Base-by-base conservation (phyloP, 2,888 invertebrate species). In the Apodemia hepburni region DNA sequence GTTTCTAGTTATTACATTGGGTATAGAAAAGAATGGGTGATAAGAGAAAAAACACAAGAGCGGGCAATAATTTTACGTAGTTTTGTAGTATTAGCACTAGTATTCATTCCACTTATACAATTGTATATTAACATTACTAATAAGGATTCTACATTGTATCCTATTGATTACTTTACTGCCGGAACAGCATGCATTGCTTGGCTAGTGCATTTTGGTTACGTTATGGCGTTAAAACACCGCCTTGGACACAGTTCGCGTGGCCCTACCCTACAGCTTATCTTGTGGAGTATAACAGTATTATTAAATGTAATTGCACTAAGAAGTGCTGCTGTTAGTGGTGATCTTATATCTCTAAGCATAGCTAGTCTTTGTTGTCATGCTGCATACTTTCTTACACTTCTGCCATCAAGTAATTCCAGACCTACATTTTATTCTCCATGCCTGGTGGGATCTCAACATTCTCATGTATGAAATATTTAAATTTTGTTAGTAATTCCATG, bases 1-100 rank as follows among this genome's bases (percentile, higher is more conserved):
- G 81, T 94, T 58, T 98, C 98, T n/a, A 95, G 96, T 0, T 98
- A 95, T 85, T 95, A 96, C 79, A 94, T 95, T 70, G 97, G 97
- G 12, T 93, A 93, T 69, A 93, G 95, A 72, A 90, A 88, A 63
- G 91, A 93, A 66, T 93, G 92, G 82, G 93, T 95, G 5, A 84
- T 93, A 12, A 92, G 96, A 61, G 95, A 95, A 72, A 87, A 85
- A 64, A 80, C 89, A 29, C 95, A 96, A 74, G 87, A 94, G 69
- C 85, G 92, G 18, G 88, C 94, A 6, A 92, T 97, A 66, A 92
- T 94, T 64, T 71, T 94, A 11, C 93, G 98, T 70, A 93, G 95
- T 74, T 80, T 94, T 51, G 78, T 94, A 51, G 93, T 94, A 33
- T 73, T 95, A 63, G 84, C 93, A 18, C 85, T 98, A 69, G 92